Evolutionary conservation across 2,113 vertebrate genomes (phyloP).

Genomic region (Malaclemys terrapin): DNA sequence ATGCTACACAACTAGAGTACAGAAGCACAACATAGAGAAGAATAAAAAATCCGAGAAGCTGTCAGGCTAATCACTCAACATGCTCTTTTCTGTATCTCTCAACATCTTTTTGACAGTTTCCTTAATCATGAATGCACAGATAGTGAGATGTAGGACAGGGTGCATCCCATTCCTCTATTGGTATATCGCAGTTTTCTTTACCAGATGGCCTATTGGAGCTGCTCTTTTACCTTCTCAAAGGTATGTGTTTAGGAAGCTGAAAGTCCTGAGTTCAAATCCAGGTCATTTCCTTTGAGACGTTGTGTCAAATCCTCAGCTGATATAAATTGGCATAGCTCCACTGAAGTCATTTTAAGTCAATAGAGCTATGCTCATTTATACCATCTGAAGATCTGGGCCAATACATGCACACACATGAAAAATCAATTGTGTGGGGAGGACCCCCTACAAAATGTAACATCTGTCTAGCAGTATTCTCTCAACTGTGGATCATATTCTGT

Average conservation of each 20-base stretch:
- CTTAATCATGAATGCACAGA: constrained; percentile 4
- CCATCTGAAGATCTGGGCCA: background rate
- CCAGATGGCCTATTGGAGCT: background rate
- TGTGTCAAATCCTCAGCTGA: background rate
- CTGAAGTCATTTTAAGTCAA: background rate
- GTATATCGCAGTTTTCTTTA: background rate
- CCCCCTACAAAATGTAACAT: background rate
- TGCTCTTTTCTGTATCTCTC: background rate
- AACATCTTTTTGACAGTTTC: background rate
- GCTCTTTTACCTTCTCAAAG: background rate
- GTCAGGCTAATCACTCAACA: background rate
- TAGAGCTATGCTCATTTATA: background rate
- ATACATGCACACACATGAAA: background rate
- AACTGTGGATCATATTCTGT: background rate
- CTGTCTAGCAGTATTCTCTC: background rate
- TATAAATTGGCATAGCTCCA: background rate
- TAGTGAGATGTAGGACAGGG: background rate
- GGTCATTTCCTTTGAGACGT: background rate
- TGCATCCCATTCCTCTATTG: background rate
- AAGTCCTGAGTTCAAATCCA: background rate
- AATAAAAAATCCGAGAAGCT: background rate
- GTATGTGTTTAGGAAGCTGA: background rate
- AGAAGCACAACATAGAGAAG: background rate
- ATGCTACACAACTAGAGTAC: background rate
- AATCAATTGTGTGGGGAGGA: background rate